Evolutionary conservation across 2,113 vertebrate species (phyloP).

Genomic region (Sigmodon hispidus): DNA sequence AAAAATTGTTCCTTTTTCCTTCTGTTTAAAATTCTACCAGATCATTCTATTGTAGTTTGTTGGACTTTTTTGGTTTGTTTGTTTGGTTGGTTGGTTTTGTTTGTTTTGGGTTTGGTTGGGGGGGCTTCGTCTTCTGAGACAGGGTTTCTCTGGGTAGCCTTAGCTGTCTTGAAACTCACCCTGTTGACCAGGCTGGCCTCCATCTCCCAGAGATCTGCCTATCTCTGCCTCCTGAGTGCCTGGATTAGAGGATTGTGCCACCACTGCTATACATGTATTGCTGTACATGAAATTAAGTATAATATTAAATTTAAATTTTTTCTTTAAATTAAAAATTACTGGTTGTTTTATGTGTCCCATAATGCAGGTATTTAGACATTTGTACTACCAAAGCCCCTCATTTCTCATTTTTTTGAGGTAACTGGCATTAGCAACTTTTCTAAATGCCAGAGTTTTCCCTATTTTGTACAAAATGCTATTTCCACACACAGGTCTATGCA

Average conservation of each 20-base stretch:
- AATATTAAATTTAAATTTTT: not conserved
- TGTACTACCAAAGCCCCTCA: not conserved
- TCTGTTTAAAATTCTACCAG: not conserved
- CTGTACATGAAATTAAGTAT: not conserved
- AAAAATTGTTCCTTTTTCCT: not conserved
- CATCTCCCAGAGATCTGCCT: no score
- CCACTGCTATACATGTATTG: not conserved
- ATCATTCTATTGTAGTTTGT: no score
- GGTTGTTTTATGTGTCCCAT: slow-evolving; percentile 18
- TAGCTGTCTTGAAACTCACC: no score
- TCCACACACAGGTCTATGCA: not conserved
- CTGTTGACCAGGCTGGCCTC: no score
- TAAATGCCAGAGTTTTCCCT: not conserved
- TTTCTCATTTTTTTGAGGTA: not conserved
- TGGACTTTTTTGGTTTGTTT: no score
- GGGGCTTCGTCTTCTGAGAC: no score
- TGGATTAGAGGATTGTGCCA: no score
- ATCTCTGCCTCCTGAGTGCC: no score
- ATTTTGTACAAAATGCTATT: slow-evolving; percentile 32
- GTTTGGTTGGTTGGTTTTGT: no score
- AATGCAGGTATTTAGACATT: slow-evolving; percentile 9
- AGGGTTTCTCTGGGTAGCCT: no score
- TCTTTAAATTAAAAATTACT: not conserved
- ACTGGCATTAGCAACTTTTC: not conserved
- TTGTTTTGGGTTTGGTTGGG: no score